Percentiles rank a stretch among this genome's conserved stretches.
Conservation (phyloP, 1,140 invertebrate species). For the Platorchestia sp. region DNA sequence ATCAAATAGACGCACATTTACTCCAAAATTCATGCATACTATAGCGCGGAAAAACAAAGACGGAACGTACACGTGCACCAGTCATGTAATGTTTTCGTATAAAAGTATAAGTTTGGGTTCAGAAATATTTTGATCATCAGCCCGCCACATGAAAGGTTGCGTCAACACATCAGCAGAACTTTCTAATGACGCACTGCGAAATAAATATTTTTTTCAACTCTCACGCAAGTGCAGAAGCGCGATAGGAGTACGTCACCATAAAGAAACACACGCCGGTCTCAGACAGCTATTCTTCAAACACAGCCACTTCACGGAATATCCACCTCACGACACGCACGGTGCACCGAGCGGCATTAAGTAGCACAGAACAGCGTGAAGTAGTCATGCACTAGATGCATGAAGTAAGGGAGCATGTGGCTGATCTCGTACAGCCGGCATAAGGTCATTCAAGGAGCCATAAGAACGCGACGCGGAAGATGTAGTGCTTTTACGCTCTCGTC, state of each 20-base stretch:
- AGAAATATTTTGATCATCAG: not conserved
- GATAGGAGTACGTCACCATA: not conserved
- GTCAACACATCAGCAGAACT: not conserved
- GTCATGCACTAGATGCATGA: not conserved
- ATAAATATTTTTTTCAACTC: not conserved
- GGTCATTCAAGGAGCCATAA: too few relatives aligned
- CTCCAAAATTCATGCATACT: too few relatives aligned
- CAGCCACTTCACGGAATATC: not conserved
- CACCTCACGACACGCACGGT: not conserved
- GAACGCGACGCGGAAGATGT: too few relatives aligned
- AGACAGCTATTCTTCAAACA: not conserved
- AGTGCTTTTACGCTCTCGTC: too few relatives aligned
- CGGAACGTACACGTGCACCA: too few relatives aligned
- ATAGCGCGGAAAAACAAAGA: too few relatives aligned
- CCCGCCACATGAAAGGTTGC: not conserved
- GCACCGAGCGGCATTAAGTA: not conserved
- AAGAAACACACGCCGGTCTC: not conserved
- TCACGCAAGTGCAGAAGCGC: not conserved
- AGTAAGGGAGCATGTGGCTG: not conserved
- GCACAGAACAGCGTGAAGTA: not conserved
- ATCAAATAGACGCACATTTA: too few relatives aligned
- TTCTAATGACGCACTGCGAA: not conserved
- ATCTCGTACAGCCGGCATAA: not conserved
- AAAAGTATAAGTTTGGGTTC: not conserved
- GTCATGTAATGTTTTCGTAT: too few relatives aligned